Base-by-base conservation (phyloP, 2,888 invertebrate species). In the Choreutis nemorana region DNA sequence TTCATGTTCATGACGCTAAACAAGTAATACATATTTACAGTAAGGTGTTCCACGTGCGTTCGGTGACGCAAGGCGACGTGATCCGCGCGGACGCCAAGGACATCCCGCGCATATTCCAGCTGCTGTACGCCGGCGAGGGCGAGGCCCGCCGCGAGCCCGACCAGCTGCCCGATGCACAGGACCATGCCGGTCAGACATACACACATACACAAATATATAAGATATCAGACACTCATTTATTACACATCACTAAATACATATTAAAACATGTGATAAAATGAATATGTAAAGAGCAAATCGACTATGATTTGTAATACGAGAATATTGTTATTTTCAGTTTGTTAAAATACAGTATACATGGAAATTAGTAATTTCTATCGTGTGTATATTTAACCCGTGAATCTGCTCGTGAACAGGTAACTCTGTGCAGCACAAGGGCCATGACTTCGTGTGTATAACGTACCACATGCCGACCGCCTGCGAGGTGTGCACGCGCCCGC, bases 401-500 rank as follows among this genome's bases (percentile, higher is more conserved):
- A 18, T 18, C 5, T 18, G 18, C 8, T 18, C 28, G 5, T 39
- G 18, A 34, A 5, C 58, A 77, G 77, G 66, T 18, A 87, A 87
- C 47, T 87, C 86, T 9, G 82, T 90, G 42, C 83, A 85, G 49
- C 87, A 93, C 61, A 94, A 94, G 68, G 91, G 97, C 8, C 98
- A 99, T 79, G 97, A 97, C 77, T 92, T 98, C 62, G 86, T 97
- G 41, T 90, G 92, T 67, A 94, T 98, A 55, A 93, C 93, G 48
- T 98, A 94, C 80, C 97, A 98, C 75, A 97, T 97, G 87, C 97
- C 98, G 31, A 96, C 97, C 7, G 91, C 93, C 45, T 99, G 98
- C 81, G 98, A 98, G 81, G 91, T 94, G 45, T 99, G 99, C 83
- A 89, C 94, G 40, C 95, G 94, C 58, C 96, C 96, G 50, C 84